phyloP scores from a whole-genome alignment of 2,113 vertebrate species.

The Grammomys surdaster region DNA sequence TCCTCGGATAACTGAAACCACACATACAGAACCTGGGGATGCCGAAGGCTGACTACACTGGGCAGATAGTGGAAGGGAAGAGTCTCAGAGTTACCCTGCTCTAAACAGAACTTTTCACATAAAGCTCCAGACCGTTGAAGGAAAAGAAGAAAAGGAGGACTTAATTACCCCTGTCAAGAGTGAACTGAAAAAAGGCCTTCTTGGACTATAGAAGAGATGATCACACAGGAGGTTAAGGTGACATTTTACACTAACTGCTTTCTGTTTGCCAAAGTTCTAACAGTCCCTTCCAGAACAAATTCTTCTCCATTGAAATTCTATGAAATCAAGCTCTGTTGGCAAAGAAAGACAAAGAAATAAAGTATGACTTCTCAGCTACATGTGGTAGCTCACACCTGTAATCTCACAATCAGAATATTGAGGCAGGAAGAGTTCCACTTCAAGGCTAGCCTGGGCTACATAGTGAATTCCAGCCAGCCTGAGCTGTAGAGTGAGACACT shows the following conservation, averaged over 20 bases:
- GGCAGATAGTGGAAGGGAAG: neutral
- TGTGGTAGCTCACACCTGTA: neutral
- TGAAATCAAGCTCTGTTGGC: neutral
- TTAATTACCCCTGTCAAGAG: too few relatives aligned
- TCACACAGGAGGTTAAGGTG: neutral
- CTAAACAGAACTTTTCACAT: neutral
- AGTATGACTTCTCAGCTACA: neutral
- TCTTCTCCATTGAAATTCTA: neutral
- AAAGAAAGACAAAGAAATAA: neutral
- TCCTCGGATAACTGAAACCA: neutral
- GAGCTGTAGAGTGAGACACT: neutral
- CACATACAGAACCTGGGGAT: neutral
- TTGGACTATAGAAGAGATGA: neutral
- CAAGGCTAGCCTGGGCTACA: neutral
- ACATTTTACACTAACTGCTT: neutral
- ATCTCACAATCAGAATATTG: neutral
- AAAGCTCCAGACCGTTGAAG: neutral
- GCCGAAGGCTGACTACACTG: fast-evolving
- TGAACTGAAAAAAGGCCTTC: neutral
- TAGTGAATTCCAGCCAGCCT: neutral
- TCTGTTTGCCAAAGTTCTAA: neutral
- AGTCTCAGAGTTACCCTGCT: neutral
- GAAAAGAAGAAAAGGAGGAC: neutral
- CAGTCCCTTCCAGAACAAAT: neutral
- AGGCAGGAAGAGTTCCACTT: neutral